A percentile compares a stretch with the other conserved stretches of the same genome.
phyloP scores from a whole-genome alignment of 2,113 vertebrate genomes.

The human (Homo sapiens) region DNA sequence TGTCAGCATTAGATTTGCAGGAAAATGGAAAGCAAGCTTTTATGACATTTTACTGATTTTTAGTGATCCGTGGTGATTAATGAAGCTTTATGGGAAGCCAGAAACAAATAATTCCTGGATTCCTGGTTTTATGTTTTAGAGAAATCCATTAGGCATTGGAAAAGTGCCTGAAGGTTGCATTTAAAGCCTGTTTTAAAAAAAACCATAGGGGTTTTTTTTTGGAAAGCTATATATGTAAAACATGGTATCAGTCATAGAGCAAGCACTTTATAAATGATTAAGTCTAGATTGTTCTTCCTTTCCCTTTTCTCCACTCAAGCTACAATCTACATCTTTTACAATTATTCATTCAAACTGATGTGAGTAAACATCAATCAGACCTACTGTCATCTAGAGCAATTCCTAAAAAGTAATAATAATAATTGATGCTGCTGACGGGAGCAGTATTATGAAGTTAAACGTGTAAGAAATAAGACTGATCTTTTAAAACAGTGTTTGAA shows the following conservation, averaged over 20 bases:
- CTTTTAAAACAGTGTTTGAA: conserved; percentile 38
- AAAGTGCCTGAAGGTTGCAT: conserved; percentile 31
- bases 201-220: not conserved
- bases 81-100: conserved; percentile 66
- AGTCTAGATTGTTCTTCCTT: not conserved
- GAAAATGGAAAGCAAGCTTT: conserved; percentile 36
- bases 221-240: conserved; percentile 14
- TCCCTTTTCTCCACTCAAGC: not conserved
- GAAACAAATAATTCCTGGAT: conserved; percentile 64
- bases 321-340: not conserved
- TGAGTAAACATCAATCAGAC: not conserved
- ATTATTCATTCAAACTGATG: not conserved
- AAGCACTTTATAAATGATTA: not conserved
- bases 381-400: not conserved
- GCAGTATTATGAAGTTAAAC: not conserved
- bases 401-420: not conserved
- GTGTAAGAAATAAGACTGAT: not conserved
- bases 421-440: not conserved
- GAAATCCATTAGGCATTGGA: conserved; percentile 49
- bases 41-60: conserved; percentile 64
- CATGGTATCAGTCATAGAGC: not conserved
- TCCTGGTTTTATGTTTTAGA: conserved; percentile 53
- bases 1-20: conserved; percentile 23
- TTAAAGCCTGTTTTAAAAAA: conserved; percentile 11
- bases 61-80: conserved; percentile 62